Conservation (phyloP, 2,113 vertebrate genomes). For the Copsychus sechellarum region DNA sequence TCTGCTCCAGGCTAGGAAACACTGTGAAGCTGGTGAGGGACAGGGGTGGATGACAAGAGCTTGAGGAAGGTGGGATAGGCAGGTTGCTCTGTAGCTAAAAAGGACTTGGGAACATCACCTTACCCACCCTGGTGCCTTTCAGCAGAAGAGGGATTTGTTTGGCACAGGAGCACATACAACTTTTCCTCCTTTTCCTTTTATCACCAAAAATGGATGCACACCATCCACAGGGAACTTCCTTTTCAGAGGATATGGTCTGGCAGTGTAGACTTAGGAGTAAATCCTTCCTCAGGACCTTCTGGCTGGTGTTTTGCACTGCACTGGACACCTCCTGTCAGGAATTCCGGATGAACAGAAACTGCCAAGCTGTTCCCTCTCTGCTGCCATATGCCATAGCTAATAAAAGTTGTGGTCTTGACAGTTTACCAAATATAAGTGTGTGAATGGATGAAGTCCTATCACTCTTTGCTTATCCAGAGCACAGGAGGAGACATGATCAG, state of each 20-base stretch:
- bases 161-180: neutral
- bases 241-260: neutral
- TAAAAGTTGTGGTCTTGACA: neutral
- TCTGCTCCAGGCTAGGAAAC: neutral
- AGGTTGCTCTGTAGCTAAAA: neutral
- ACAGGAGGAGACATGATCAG: neutral
- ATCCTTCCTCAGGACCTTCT: neutral
- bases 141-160: neutral
- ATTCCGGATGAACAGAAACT: neutral
- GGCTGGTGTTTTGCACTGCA: neutral
- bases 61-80: neutral
- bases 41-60: neutral
- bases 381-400: neutral
- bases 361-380: neutral
- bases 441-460: neutral
- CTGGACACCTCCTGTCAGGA: neutral
- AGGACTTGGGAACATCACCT: neutral
- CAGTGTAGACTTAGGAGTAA: neutral
- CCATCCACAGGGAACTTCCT: neutral
- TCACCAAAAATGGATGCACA: neutral
- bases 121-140: neutral
- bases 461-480: neutral
- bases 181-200: neutral
- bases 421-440: neutral
- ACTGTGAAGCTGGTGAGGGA: neutral